A percentile compares a stretch with the other conserved stretches of the same genome.
These are phyloP conservation scores for Geodia barretti DNA, from an alignment of 37 sponge, comb jelly and placozoan species.

Conservation along the genomic window DNA sequence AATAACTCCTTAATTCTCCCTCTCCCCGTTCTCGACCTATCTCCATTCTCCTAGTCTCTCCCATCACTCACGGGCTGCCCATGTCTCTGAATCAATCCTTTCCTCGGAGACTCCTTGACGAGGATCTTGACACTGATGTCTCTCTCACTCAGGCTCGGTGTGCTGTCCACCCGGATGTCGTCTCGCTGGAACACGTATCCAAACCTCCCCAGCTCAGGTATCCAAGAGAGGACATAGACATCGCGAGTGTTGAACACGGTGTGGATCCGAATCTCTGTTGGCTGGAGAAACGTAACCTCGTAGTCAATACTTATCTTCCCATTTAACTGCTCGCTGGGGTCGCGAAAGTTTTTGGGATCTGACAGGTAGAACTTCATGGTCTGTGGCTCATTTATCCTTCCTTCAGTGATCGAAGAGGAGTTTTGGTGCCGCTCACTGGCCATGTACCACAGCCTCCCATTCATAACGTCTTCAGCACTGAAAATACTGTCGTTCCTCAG, in stretches of 20 bases:
- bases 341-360: neutral
- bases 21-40: too few relatives aligned
- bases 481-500: constrained; percentile 21
- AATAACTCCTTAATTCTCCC: too few relatives aligned
- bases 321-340: too few relatives aligned
- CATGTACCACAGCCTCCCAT: constrained; percentile 24
- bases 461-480: constrained; percentile 21
- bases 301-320: neutral
- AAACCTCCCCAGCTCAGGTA: neutral
- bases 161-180: neutral
- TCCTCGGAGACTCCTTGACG: neutral
- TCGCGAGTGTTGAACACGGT: neutral
- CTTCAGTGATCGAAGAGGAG: neutral
- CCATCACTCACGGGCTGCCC: neutral
- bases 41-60: too few relatives aligned
- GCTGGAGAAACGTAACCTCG: neutral
- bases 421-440: neutral
- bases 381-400: too few relatives aligned
- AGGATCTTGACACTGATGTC: neutral
- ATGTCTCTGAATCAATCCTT: neutral
- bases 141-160: neutral
- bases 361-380: neutral
- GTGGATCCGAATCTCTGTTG: neutral
- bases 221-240: neutral
- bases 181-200: neutral